Evolutionary conservation across 2,888 invertebrate species (phyloP).

Genomic region (Mystacides longicornis): DNA sequence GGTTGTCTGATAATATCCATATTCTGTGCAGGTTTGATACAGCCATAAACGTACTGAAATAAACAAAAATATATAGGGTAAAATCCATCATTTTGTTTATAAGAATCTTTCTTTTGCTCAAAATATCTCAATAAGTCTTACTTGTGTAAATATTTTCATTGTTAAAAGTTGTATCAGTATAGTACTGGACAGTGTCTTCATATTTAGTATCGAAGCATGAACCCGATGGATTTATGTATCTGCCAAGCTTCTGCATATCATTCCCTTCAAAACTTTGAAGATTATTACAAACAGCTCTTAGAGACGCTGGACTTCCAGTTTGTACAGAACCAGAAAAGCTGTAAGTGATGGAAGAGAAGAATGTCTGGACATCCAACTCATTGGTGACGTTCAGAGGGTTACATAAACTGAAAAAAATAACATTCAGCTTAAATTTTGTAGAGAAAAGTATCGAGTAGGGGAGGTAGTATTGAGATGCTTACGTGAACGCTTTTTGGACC

Average conservation of each 20-base stretch:
- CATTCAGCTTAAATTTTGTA: too few species aligned
- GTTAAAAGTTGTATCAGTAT: neutral
- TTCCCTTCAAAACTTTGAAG: neutral
- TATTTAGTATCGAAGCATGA: neutral
- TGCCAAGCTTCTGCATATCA: slow-evolving; percentile 5
- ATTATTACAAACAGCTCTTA: neutral
- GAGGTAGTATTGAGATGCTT: slow-evolving; percentile 16
- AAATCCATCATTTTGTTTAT: too few species aligned
- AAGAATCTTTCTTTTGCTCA: neutral
- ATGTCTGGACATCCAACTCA: slow-evolving; percentile 37
- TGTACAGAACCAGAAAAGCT: slow-evolving; percentile 39
- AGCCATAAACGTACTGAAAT: slow-evolving; percentile 64
- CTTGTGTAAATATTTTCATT: neutral
- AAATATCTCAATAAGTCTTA: neutral
- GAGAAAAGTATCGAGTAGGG: neutral
- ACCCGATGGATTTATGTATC: neutral
- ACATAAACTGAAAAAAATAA: slow-evolving; percentile 36
- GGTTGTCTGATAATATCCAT: slow-evolving; percentile 76
- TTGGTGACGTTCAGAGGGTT: slow-evolving; percentile 30
- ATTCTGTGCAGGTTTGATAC: slow-evolving; percentile 82
- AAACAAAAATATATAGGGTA: too few species aligned
- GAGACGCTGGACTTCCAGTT: slow-evolving; percentile 29
- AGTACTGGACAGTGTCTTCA: slow-evolving; percentile 2
- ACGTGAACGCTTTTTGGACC: slow-evolving; percentile 39
- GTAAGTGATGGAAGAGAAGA: slow-evolving; percentile 41